phyloP scores from a whole-genome alignment of 2,113 vertebrate genomes.

The Microcebus murinus region DNA sequence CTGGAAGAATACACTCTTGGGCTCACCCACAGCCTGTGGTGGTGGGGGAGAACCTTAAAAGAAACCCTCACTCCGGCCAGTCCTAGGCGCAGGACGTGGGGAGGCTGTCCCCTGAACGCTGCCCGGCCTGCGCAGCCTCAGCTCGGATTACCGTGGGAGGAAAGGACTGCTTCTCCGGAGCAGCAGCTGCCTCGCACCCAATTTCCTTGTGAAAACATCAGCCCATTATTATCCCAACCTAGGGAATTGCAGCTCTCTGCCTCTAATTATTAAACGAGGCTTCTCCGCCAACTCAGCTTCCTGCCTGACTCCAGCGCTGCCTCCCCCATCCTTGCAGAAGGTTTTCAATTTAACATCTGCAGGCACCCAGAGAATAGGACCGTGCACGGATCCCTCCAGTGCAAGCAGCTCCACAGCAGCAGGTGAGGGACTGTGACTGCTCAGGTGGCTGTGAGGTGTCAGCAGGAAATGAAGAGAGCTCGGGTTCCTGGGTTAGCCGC shows the following conservation, averaged over 20 bases:
- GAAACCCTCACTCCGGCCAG: not conserved
- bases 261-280: not conserved
- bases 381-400: rapidly evolving
- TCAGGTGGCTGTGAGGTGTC: not conserved
- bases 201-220: constrained; percentile 35
- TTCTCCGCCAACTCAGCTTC: not conserved
- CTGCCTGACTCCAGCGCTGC: not conserved
- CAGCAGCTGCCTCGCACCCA: not conserved
- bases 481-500: rapidly evolving
- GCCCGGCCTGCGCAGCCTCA: not conserved
- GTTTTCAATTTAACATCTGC: constrained; percentile 22
- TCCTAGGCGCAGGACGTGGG: not conserved
- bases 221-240: constrained; percentile 15
- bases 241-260: not conserved
- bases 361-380: not conserved
- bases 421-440: not conserved
- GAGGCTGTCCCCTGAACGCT: not conserved
- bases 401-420: not conserved
- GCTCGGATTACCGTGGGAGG: not conserved
- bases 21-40: not conserved
- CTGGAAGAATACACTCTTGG: constrained; percentile 58
- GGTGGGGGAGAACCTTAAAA: not conserved
- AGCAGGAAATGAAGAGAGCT: rapidly evolving
- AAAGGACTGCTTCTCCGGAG: not conserved
- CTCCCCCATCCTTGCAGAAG: not conserved